phyloP scores from a whole-genome alignment of 2,113 vertebrate species.

The Rhodinocichla rosea region DNA sequence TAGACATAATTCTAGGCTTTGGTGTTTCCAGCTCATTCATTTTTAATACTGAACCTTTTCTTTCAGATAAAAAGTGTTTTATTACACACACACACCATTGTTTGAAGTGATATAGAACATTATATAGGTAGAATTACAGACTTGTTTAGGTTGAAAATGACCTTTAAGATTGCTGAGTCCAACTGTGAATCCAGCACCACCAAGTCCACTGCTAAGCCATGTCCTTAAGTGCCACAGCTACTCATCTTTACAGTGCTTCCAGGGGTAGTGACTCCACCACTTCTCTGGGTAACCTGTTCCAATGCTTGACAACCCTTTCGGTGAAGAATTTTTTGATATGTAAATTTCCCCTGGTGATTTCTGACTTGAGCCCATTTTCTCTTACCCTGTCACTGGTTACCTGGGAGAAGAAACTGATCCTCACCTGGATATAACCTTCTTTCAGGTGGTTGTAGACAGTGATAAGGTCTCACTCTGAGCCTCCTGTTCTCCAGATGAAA shows the following conservation, averaged over 20 bases:
- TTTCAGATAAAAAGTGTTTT: not conserved
- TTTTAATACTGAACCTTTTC: not conserved
- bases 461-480: not conserved
- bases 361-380: not conserved
- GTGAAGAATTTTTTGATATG: not conserved
- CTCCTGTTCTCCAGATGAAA: not conserved
- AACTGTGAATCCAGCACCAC: fast-evolving
- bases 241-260: not conserved
- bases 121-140: not conserved
- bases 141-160: not conserved
- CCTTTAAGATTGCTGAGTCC: not conserved
- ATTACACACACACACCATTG: no score
- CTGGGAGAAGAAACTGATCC: not conserved
- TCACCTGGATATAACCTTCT: not conserved
- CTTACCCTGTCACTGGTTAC: not conserved
- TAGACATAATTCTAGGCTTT: not conserved
- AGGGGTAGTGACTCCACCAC: not conserved
- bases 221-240: not conserved
- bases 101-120: not conserved
- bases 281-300: not conserved
- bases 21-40: not conserved
- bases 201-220: not conserved
- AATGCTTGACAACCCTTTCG: not conserved
- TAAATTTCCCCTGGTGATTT: not conserved
- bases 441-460: not conserved